Conservation (phyloP, 2,888 invertebrate genomes). For the Caenorhabditis virilis region DNA sequence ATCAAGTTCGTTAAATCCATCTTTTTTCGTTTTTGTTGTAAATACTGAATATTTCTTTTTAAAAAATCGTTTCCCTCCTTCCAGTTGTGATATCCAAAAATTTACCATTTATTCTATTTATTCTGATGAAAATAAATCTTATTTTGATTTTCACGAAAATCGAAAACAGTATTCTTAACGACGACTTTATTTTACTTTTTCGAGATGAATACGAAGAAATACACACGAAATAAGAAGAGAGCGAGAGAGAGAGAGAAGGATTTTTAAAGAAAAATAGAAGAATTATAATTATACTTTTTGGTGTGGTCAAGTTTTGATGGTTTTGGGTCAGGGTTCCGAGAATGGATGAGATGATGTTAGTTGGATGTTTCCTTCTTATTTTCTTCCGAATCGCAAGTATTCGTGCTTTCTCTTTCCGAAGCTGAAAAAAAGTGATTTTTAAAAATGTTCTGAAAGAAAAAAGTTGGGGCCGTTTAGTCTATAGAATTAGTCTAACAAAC, state of each 20-base stretch:
- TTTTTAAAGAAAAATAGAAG: background rate
- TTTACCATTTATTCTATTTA: conserved; percentile 1
- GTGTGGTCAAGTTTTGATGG: background rate
- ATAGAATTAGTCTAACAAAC: no score
- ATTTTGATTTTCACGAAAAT: no score
- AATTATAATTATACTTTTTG: background rate
- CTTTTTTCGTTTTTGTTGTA: background rate
- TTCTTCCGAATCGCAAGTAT: conserved; percentile 65
- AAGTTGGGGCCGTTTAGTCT: background rate
- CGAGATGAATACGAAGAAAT: no score
- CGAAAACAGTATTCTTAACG: no score
- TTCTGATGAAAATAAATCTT: background rate
- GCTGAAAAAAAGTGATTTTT: conserved; percentile 28
- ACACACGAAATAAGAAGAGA: no score
- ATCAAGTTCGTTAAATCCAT: conserved; percentile 1
- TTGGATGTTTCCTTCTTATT: no score
- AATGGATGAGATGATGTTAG: no score
- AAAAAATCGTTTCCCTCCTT: background rate
- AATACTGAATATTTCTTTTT: background rate
- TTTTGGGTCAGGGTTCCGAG: no score
- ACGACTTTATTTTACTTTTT: no score
- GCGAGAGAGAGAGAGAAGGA: background rate
- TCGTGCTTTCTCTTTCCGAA: conserved; percentile 68
- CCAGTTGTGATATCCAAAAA: background rate
- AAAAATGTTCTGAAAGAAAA: background rate